Evolutionary conservation across 2,113 vertebrate genomes (phyloP), one percentile per base, ranked within the genome.

Genomic region (Gasterosteus aculeatus): DNA sequence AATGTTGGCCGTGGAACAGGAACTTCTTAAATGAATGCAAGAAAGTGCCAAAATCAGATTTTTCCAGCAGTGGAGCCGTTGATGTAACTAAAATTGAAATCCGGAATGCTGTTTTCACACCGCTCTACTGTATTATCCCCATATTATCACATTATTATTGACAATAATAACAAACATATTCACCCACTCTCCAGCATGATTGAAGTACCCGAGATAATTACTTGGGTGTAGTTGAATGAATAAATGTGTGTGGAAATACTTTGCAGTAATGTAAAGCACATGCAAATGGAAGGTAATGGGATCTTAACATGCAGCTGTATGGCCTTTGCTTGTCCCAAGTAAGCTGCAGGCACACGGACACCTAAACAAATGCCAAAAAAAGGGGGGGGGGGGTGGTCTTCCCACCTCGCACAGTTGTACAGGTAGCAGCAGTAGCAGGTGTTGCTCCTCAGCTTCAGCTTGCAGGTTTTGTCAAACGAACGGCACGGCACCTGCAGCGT

Each of bases 361-460:
- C 33, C 22, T 42, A 26, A n/a, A n/a, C 18, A 0, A 15, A 29
- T 29, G 61, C 14, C 18, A 10, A 10, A 31, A 35, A 26, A 1
- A 26, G 22, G 22, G 5, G 33, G 5, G 35, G 35, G 44, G 19
- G 15, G 19, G 5, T 31, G 39, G 16, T 29, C 0, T 0, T 47
- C 94, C 95, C 91, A 98, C 98, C 95, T 96, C 41, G 94, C 94
- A 68, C 98, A 99, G 85, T 93, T 92, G 87, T 95, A 96, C 51
- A 99, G 93, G 89, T 98, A 96, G 78, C 98, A 99, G 95, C 98
- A 99, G 87, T 97, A 98, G 85, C 98, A 99, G 0, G 96, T 97
- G 88, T 97, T 95, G 83, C 95, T 95, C 85, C 91, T 95, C 82
- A 99, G 80, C 83, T 93, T 96, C 78, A 99, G 81, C 75, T 90